phyloP scores from a whole-genome alignment of 2,888 invertebrate genomes.

The Stenolophus ochropezus region DNA sequence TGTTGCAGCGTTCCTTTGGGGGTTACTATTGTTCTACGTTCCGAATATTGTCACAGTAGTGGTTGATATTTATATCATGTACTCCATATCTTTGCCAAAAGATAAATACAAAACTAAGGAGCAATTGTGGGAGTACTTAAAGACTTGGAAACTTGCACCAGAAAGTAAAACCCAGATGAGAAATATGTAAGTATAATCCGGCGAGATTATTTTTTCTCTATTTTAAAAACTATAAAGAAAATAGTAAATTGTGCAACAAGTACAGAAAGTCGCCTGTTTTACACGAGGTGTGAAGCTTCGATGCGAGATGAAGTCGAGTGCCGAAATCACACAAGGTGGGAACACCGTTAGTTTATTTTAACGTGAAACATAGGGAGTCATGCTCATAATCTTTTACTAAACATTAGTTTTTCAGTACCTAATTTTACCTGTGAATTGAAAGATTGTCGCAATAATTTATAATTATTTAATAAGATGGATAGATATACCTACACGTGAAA shows the following conservation, averaged over 20 bases:
- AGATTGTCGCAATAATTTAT: too few species aligned
- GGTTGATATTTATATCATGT: conserved; percentile 26
- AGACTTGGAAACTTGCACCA: conserved; percentile 1
- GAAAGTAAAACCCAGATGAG: conserved; percentile 2
- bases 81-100: conserved; percentile 7
- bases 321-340: not conserved
- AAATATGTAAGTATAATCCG: conserved; percentile 8
- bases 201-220: not conserved
- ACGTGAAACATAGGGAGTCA: too few species aligned
- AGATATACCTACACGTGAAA: too few species aligned
- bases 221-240: not conserved
- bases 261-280: too few species aligned
- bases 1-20: not conserved
- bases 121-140: not conserved
- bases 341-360: not conserved
- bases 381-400: too few species aligned
- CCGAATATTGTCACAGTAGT: not conserved
- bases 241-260: too few species aligned
- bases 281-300: too few species aligned
- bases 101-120: not conserved
- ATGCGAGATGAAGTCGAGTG: too few species aligned
- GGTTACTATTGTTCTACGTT: not conserved
- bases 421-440: too few species aligned
- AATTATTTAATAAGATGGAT: too few species aligned
- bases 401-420: not conserved